phyloP scores from a whole-genome alignment of 1,140 invertebrate species.

The Pseudomyrmex dendroicus region DNA sequence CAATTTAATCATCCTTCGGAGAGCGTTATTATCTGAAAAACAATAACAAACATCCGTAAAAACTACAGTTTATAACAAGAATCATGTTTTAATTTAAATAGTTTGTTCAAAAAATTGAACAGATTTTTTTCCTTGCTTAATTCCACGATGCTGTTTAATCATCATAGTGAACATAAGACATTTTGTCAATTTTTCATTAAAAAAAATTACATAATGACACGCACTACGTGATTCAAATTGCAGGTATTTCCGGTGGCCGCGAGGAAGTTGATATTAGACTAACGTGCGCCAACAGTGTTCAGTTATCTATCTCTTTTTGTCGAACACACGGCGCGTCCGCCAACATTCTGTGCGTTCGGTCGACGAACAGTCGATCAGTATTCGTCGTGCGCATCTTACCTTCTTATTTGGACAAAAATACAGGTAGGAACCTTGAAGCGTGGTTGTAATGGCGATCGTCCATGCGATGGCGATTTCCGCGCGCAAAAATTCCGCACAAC shows the following conservation, averaged over 20 bases:
- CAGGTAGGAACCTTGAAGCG: too few species aligned
- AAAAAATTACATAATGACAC: not conserved
- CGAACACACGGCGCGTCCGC: not conserved
- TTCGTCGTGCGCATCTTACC: too few species aligned
- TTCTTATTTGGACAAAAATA: too few species aligned
- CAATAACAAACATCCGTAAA: not conserved
- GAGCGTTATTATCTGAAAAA: not conserved
- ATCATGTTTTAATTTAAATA: not conserved
- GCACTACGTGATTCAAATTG: not conserved
- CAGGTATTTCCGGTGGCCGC: not conserved
- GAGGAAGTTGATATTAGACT: not conserved
- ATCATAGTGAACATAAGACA: too few species aligned
- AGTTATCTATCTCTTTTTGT: not conserved
- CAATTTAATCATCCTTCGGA: constrained; percentile 72
- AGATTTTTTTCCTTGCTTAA: too few species aligned
- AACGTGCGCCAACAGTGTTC: too few species aligned
- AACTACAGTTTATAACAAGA: not conserved
- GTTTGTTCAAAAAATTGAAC: too few species aligned
- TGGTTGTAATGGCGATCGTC: not conserved
- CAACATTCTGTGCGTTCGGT: not conserved
- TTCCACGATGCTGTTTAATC: too few species aligned
- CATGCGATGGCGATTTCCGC: not conserved
- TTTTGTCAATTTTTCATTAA: not conserved
- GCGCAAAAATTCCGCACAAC: not conserved
- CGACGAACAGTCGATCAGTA: too few species aligned